phyloP scores from a whole-genome alignment of 2,113 vertebrate genomes.

The Oncorhynchus tshawytscha region DNA sequence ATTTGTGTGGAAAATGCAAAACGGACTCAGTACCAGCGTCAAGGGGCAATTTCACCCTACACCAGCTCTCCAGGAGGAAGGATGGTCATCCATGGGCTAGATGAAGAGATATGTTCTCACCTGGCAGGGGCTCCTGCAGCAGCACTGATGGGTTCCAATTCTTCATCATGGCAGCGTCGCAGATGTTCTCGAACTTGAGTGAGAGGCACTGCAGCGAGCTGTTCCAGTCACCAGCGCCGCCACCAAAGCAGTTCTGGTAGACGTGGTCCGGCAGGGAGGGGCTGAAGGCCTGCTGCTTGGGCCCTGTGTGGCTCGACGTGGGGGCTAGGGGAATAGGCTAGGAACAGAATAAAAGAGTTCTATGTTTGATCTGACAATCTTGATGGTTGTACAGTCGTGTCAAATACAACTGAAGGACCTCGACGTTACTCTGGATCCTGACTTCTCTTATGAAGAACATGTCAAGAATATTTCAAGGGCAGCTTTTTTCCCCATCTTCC shows the following conservation, averaged over 20 bases:
- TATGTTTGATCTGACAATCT: too few species aligned
- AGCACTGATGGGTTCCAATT: slow-evolving; percentile 92
- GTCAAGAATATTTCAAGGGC: too few species aligned
- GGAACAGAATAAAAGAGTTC: neutral
- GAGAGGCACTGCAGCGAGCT: slow-evolving; percentile 82
- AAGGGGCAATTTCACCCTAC: neutral
- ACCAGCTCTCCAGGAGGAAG: neutral
- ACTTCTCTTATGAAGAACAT: too few species aligned
- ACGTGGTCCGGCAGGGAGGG: slow-evolving; percentile 93
- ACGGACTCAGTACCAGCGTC: neutral
- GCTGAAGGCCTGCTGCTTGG: slow-evolving; percentile 90
- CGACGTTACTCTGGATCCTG: too few species aligned
- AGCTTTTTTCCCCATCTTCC: too few species aligned
- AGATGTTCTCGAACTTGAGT: slow-evolving; percentile 95
- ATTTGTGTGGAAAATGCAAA: neutral
- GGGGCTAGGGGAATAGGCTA: slow-evolving; percentile 60
- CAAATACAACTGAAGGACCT: too few species aligned
- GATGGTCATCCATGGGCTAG: neutral
- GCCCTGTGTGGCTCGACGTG: slow-evolving; percentile 84
- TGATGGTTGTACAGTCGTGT: too few species aligned
- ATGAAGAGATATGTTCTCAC: slow-evolving; percentile 68
- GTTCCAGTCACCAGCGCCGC: slow-evolving; percentile 87
- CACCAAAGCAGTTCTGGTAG: slow-evolving; percentile 92
- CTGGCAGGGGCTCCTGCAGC: slow-evolving; percentile 90
- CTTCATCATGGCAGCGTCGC: slow-evolving; percentile 96